A percentile compares a stretch with the other conserved stretches of the same genome.
These are phyloP conservation scores for Pogona vitticeps DNA, from an alignment of 2,113 vertebrate species.

Conservation along the genomic window DNA sequence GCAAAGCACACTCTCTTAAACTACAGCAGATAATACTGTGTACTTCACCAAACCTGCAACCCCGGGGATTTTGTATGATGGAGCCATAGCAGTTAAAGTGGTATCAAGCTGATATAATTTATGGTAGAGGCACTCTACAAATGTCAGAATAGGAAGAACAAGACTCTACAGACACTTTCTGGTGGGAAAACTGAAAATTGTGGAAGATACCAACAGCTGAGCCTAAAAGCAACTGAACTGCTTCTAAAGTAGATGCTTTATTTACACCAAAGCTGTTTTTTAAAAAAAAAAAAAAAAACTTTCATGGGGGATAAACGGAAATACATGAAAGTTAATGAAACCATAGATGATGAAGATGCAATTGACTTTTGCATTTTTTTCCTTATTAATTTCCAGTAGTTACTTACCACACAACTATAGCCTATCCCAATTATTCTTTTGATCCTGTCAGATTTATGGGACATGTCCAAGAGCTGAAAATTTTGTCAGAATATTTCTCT, in stretches of 20 bases:
- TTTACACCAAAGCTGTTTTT: neutral
- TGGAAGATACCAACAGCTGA: neutral
- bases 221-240: neutral
- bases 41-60: too few species aligned
- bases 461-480: neutral
- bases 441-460: neutral
- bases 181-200: neutral
- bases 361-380: neutral
- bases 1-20: too few species aligned
- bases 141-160: too few species aligned
- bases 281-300: too few species aligned
- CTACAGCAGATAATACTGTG: too few species aligned
- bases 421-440: neutral
- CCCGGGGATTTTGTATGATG: too few species aligned
- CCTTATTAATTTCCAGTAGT: too few species aligned
- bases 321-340: neutral
- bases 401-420: too few species aligned
- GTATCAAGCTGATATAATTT: too few species aligned
- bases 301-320: neutral
- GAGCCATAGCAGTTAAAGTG: too few species aligned
- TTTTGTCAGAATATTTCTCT: neutral
- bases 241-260: neutral
- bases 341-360: neutral
- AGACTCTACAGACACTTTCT: neutral
- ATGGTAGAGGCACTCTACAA: too few species aligned